Percentiles rank a stretch among this genome's conserved stretches.
Evolutionary conservation across 1,140 invertebrate genomes (phyloP).

Genomic region (Agrilus planipennis): DNA sequence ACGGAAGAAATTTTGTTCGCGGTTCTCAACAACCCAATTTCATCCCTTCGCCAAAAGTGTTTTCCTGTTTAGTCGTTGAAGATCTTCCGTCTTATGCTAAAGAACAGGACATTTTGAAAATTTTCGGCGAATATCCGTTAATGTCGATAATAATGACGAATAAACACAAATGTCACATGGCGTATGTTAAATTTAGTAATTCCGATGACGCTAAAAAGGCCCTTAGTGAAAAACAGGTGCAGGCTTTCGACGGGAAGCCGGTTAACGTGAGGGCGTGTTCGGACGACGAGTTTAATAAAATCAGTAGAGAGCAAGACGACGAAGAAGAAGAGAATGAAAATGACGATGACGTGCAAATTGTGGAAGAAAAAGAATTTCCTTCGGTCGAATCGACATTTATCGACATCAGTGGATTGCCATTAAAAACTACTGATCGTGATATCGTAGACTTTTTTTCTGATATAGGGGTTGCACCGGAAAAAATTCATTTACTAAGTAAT

Average conservation of each 20-base stretch:
- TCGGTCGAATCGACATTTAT: constrained; percentile 46
- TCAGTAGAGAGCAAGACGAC: constrained; percentile 35
- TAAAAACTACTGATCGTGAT: constrained; percentile 58
- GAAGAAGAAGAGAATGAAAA: constrained; percentile 14
- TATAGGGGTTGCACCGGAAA: constrained; percentile 57
- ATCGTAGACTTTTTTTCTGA: constrained; percentile 70
- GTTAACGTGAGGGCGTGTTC: constrained; percentile 40
- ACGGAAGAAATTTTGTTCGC: too few relatives aligned
- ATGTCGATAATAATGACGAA: constrained; percentile 54
- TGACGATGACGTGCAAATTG: constrained; percentile 10
- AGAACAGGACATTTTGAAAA: constrained; percentile 63
- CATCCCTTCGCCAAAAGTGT: constrained; percentile 25
- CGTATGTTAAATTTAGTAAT: constrained; percentile 62
- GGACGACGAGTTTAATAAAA: constrained; percentile 40
- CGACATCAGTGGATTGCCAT: constrained; percentile 62
- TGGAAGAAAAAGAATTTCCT: neutral
- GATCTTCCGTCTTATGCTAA: constrained; percentile 63
- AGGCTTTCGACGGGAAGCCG: constrained; percentile 43
- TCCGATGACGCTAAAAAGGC: constrained; percentile 54
- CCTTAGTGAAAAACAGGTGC: constrained; percentile 38
- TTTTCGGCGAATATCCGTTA: constrained; percentile 60
- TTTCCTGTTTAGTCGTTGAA: constrained; percentile 49
- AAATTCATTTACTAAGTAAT: constrained; percentile 66
- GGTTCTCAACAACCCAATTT: constrained; percentile 1
- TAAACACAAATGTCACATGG: constrained; percentile 42